Evolutionary conservation across 2,113 vertebrate genomes (phyloP), one percentile per base, ranked within the genome.

Genomic region (Arenaria interpres): DNA sequence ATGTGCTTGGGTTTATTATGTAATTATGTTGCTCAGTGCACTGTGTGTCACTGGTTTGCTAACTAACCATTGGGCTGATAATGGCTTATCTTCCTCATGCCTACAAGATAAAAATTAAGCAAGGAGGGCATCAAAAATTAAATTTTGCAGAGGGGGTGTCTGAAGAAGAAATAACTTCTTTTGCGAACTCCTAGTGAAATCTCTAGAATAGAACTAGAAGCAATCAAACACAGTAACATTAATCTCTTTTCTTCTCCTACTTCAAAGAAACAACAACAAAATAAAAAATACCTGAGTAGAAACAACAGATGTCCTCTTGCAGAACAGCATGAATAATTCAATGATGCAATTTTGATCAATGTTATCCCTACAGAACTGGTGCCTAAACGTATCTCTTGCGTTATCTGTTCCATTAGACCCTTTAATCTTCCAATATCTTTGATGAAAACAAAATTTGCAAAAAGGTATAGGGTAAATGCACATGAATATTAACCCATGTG

Each of bases 31-130:
- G 74, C 45, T 88, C 54, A 68, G 79, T 0, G 0, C 43, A 60
- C 62, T 95, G 32, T 91, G 91, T 97, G 64, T 84, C 94, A 88
- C 89, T 97, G 94, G 95, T 95, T 97, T 96, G 95, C 90, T 96
- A 94, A 96, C 33, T 91, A 75, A 28, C 75, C 73, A 45, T 68
- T 94, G 91, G 90, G 90, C 89, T 43, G 82, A 93, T 96, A 3
- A 4, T 0, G 2, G 37, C 46, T 54, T 41, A 19, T 72, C 76
- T 87, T 79, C 62, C 21, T 77, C 2, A 60, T 56, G 41, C 33
- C 45, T 68, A 41, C 10, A 57, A 51, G 45, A 30, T 12, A 62
- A 90, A 78, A 56, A 53, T 22, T 16, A 83, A 88, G 19, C 21
- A 82, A 67, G 23, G 10, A 81, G 35, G 15, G 18, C 14, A 33